Evolutionary conservation across 2,888 invertebrate species (phyloP), one percentile per base, ranked within the genome.

Genomic region (Agriotes lineatus): DNA sequence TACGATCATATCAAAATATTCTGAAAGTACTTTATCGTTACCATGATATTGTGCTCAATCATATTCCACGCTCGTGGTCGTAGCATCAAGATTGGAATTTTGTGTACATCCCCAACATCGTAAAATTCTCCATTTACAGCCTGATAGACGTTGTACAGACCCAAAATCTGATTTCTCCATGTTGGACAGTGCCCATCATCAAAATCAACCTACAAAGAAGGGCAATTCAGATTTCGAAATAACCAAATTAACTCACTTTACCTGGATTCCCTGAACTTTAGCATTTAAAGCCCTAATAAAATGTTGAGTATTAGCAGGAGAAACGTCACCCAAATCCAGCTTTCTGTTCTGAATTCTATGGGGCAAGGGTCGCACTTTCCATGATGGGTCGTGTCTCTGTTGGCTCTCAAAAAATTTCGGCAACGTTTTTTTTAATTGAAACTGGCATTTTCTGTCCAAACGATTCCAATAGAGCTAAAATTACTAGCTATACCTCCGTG

Each of bases 21-120:
- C 9, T 19, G 9, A 42, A 6, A 42, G 9, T n/a, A n/a, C n/a
- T n/a, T n/a, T n/a, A n/a, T n/a, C n/a, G n/a, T 80, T 79, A 88
- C 88, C 82, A 88, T 82, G 74, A 90, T 85, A 77, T 90, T 88
- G 78, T 89, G 88, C 79, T 92, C 92, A 56, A 88, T 86, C 86
- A 92, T 90, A 81, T 92, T 92, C 91, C 92, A 92, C 44, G 92
- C 92, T 75, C 92, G 85, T 0, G 92, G 92, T 67, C 92, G 84
- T 9, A 92, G 81, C 87, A 91, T 89, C 63, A 92, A 80, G 5
- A 90, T 82, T 0, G 92, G 91, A 45, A 87, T 86, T 16, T 88
- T 85, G 6, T 82, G 81, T 18, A 90, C 84, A 63, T 83, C 85
- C 0, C 88, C 88, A 3, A 88, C 86, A 25, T 87, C 86, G 1